Evolutionary conservation across 1,140 invertebrate species (phyloP).

Genomic region (Adoxophyes honmai): DNA sequence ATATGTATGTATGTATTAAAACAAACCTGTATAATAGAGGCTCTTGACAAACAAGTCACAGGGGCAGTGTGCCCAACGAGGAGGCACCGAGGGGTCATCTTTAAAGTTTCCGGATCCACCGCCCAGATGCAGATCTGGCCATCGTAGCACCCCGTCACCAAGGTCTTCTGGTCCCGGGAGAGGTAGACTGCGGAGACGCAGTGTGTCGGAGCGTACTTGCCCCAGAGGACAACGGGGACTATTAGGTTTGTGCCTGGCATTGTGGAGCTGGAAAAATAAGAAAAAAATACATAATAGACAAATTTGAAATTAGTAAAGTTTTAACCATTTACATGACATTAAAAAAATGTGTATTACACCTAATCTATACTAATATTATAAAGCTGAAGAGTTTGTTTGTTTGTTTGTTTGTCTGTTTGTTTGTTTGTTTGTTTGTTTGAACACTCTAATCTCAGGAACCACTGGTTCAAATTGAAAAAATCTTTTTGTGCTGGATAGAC

Average conservation of each 20-base stretch:
- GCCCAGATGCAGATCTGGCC: slow-evolving; percentile 98
- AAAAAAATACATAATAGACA: no score
- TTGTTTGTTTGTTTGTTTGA: no score
- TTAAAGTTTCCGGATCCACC: slow-evolving; percentile 88
- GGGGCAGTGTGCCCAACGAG: slow-evolving; percentile 96
- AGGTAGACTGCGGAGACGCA: slow-evolving; percentile 96
- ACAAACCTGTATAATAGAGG: slow-evolving; percentile 83
- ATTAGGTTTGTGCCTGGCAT: slow-evolving; percentile 95
- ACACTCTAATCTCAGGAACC: no score
- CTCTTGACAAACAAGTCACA: slow-evolving; percentile 92
- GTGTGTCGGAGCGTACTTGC: slow-evolving; percentile 95
- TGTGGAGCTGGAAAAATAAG: slow-evolving; percentile 50
- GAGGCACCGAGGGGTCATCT: slow-evolving; percentile 96
- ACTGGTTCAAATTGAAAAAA: no score
- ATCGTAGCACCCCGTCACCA: slow-evolving; percentile 98
- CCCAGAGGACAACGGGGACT: slow-evolving; percentile 98
- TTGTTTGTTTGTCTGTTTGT: no score
- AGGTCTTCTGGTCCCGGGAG: slow-evolving; percentile 93
- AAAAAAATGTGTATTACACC: no score
- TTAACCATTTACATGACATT: no score
- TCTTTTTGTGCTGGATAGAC: no score
- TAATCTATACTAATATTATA: no score
- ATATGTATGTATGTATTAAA: no score
- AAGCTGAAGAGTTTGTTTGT: no score
- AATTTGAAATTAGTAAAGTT: no score